phyloP scores from a whole-genome alignment of 2,888 invertebrate species.

The Proisotoma minuta region DNA sequence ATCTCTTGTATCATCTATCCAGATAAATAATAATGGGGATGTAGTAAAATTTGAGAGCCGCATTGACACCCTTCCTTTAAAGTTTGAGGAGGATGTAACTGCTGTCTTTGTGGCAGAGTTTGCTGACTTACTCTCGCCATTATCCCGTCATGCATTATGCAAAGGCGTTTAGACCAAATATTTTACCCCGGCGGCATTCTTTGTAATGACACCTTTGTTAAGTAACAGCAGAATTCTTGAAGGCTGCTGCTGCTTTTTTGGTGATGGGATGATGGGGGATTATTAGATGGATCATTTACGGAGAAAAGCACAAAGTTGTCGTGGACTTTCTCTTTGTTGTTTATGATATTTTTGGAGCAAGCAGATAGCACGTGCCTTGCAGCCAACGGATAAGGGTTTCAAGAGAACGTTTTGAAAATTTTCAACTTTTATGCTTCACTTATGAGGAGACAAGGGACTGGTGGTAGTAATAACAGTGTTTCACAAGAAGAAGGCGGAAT shows the following conservation, averaged over 20 bases:
- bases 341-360: background rate
- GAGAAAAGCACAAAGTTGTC: background rate
- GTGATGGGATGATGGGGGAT: slow-evolving; percentile 5
- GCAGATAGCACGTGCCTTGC: background rate
- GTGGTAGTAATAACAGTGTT: background rate
- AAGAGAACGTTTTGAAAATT: background rate
- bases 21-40: too few relatives aligned
- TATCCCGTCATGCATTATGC: slow-evolving; percentile 16
- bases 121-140: slow-evolving; percentile 10
- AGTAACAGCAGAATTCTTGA: background rate
- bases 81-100: too few relatives aligned
- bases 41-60: background rate
- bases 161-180: slow-evolving; percentile 8
- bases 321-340: background rate
- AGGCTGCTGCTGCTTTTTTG: background rate
- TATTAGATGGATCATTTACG: slow-evolving; percentile 14
- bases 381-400: too few relatives aligned
- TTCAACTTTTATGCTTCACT: background rate
- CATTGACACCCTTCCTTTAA: too few relatives aligned
- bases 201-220: background rate
- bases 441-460: background rate
- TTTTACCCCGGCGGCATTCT: background rate
- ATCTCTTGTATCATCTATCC: too few relatives aligned
- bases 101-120: too few relatives aligned
- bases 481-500: slow-evolving; percentile 3